These are phyloP conservation scores for Maniola hyperantus DNA, from an alignment of 2,888 invertebrate genomes.

Conservation along the genomic window DNA sequence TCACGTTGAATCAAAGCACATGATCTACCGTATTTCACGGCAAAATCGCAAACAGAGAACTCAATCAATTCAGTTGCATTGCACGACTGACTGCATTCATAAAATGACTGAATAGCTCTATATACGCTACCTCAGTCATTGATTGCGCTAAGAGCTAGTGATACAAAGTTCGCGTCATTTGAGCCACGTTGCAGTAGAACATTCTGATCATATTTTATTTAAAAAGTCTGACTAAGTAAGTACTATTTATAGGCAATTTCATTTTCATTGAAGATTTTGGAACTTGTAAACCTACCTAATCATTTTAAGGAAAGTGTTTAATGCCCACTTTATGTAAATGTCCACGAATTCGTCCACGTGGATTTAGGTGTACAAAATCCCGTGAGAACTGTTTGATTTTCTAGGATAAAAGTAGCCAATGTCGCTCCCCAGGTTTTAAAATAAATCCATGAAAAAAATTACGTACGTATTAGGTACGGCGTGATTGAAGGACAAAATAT, in stretches of 20 bases:
- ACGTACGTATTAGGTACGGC: too few relatives aligned
- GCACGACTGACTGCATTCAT: conserved; percentile 39
- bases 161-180: neutral
- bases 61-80: conserved; percentile 37
- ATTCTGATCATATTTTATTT: neutral
- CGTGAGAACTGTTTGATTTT: too few relatives aligned
- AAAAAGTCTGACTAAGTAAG: neutral
- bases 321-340: too few relatives aligned
- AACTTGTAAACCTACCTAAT: too few relatives aligned
- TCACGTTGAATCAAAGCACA: conserved; percentile 20
- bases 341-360: too few relatives aligned
- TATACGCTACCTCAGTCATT: conserved; percentile 31
- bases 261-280: too few relatives aligned
- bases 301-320: too few relatives aligned
- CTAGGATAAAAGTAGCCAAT: too few relatives aligned
- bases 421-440: too few relatives aligned
- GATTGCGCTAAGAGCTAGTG: conserved; percentile 25
- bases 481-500: too few relatives aligned
- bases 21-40: conserved; percentile 29
- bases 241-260: neutral
- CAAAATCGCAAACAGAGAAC: conserved; percentile 35
- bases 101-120: conserved; percentile 38
- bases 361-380: too few relatives aligned
- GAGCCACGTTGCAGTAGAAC: neutral
- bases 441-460: too few relatives aligned